phyloP scores from a whole-genome alignment of 2,113 vertebrate genomes.

The Heteronetta atricapilla region DNA sequence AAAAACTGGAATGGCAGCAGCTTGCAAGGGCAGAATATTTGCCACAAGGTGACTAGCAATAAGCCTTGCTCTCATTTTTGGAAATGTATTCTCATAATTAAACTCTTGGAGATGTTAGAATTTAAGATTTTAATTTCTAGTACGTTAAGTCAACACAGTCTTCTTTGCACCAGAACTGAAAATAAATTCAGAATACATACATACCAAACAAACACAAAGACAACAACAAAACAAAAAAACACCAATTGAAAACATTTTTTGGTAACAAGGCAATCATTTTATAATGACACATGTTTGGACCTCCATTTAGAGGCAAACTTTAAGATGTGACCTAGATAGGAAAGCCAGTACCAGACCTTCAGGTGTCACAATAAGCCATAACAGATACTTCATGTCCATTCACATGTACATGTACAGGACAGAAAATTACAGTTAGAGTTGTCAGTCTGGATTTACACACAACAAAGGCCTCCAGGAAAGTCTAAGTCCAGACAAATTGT shows the following conservation, averaged over 20 bases:
- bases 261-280: too few relatives aligned
- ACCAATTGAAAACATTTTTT: not conserved
- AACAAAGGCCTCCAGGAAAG: too few relatives aligned
- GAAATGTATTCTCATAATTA: not conserved
- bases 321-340: too few relatives aligned
- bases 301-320: too few relatives aligned
- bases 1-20: not conserved
- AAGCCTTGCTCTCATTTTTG: not conserved
- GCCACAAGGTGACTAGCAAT: not conserved
- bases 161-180: not conserved
- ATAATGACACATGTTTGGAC: too few relatives aligned
- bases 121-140: not conserved
- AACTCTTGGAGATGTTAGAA: not conserved
- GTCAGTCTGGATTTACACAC: too few relatives aligned
- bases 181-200: not conserved
- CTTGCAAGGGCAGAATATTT: not conserved
- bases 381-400: too few relatives aligned
- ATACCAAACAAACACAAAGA: not conserved
- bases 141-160: not conserved
- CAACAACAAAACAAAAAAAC: too few relatives aligned
- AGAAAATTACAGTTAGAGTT: too few relatives aligned
- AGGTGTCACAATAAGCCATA: too few relatives aligned
- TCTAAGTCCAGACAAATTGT: not conserved
- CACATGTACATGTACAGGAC: too few relatives aligned
- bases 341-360: too few relatives aligned